phyloP scores from a whole-genome alignment of 2,113 vertebrate species.

The Phasianus colchicus region DNA sequence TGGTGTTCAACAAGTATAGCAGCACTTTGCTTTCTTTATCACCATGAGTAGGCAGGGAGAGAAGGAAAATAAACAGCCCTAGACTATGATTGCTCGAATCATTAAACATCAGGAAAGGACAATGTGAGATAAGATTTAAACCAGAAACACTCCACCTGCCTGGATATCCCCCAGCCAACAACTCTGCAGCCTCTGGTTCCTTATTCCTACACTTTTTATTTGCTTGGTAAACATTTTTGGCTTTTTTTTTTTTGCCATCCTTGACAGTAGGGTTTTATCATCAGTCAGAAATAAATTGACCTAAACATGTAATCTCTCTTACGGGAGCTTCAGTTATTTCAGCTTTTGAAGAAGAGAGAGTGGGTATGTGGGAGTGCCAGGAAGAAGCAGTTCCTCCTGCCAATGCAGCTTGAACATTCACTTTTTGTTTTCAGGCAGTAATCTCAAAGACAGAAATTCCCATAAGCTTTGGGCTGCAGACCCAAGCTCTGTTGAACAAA shows the following conservation, averaged over 20 bases:
- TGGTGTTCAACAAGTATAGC: background rate
- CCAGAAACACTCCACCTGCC: background rate
- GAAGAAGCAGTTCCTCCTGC: background rate
- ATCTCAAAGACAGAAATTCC: background rate
- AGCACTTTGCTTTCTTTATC: background rate
- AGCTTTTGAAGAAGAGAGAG: background rate
- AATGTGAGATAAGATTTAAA: background rate
- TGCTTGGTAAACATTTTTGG: background rate
- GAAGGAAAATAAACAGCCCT: background rate
- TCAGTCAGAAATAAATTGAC: conserved; percentile 7
- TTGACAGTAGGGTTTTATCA: background rate
- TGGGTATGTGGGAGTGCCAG: background rate
- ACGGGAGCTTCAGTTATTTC: background rate
- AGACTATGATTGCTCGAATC: background rate
- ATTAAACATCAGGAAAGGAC: background rate
- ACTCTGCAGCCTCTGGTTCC: background rate
- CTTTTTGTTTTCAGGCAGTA: background rate
- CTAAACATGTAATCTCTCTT: background rate
- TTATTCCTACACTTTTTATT: background rate
- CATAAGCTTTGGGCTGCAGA: background rate
- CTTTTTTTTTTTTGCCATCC: background rate
- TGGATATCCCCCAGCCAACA: background rate
- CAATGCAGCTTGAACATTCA: background rate
- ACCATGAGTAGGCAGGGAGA: background rate
- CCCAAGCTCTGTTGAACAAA: background rate